Evolutionary conservation across 2,888 invertebrate genomes (phyloP).

Genomic region (Harpagoxenus sublaevis): DNA sequence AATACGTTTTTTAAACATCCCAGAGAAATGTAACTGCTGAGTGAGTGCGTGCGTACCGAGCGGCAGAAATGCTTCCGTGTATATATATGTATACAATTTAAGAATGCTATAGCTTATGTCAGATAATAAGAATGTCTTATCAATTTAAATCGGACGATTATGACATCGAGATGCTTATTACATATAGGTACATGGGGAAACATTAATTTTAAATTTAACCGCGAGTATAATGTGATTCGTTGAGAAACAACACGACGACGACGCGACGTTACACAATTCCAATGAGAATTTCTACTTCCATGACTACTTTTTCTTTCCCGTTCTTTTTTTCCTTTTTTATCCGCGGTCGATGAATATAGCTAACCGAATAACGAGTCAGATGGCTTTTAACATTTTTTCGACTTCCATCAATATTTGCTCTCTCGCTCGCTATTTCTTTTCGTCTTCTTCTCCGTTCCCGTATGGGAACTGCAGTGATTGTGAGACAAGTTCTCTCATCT

Average conservation of each 20-base stretch:
- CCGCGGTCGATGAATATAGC: conserved; percentile 57
- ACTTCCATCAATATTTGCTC: conserved; percentile 75
- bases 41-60: neutral
- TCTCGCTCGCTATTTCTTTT: conserved; percentile 53
- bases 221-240: neutral
- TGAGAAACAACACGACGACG: neutral
- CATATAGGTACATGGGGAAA: neutral
- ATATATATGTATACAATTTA: neutral
- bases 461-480: conserved; percentile 57
- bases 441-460: conserved; percentile 32
- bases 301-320: conserved; percentile 14
- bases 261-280: conserved; percentile 36
- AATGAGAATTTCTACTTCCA: conserved; percentile 24
- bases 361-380: conserved; percentile 59
- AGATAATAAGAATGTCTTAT: neutral
- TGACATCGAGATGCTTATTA: neutral
- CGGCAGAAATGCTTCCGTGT: neutral
- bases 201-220: conserved; percentile 3
- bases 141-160: neutral
- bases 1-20: neutral
- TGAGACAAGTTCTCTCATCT: conserved; percentile 32
- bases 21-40: neutral
- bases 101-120: neutral
- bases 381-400: conserved; percentile 75
- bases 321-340: conserved; percentile 5